Evolutionary conservation across 2,113 vertebrate species (phyloP).

Genomic region (Aegypius monachus): DNA sequence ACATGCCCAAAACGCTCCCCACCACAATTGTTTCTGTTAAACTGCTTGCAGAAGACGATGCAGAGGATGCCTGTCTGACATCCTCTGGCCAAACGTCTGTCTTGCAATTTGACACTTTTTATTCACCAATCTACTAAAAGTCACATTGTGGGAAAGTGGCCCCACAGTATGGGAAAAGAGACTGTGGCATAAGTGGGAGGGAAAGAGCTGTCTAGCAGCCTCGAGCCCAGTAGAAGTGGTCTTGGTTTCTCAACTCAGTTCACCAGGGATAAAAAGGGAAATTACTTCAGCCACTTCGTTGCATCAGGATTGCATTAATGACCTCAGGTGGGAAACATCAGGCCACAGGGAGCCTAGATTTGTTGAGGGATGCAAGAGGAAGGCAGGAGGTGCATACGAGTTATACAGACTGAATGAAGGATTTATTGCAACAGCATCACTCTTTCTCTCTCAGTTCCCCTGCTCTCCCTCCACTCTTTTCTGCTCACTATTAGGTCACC

Average conservation of each 20-base stretch:
- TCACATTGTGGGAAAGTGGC: background rate
- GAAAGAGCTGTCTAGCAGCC: background rate
- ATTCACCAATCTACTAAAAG: background rate
- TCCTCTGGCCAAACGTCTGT: background rate
- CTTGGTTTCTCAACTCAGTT: background rate
- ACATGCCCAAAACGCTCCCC: background rate
- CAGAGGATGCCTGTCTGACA: background rate
- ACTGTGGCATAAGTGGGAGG: background rate
- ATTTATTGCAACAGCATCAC: background rate
- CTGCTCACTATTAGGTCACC: background rate
- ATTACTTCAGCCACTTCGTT: background rate
- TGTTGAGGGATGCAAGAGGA: background rate
- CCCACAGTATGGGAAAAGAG: background rate
- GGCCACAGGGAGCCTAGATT: background rate
- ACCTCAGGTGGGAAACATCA: background rate
- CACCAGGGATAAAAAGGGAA: background rate
- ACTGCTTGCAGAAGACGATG: background rate
- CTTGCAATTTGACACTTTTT: background rate
- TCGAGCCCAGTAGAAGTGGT: background rate
- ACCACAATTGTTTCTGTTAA: background rate
- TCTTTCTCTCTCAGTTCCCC: background rate
- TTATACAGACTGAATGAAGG: background rate
- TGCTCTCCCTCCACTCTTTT: background rate
- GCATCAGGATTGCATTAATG: background rate
- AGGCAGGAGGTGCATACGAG: background rate